Conservation (phyloP, 2,797 vertebrate genomes). For the Mallotus villosus region DNA sequence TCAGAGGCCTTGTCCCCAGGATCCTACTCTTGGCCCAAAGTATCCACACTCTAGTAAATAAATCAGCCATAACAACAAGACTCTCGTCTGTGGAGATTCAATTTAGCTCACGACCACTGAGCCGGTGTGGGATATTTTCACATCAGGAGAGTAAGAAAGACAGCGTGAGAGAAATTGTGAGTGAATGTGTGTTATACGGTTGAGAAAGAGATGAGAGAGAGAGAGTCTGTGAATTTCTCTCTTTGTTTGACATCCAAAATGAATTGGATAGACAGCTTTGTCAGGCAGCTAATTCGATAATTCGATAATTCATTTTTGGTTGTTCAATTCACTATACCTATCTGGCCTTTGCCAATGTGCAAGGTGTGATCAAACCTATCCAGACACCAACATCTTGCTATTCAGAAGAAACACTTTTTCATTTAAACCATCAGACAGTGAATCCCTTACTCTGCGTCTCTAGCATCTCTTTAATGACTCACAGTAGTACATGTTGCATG, state of each 20-base stretch:
- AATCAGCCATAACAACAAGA: conserved; percentile 59
- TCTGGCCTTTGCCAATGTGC: conserved; percentile 39
- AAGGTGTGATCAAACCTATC: conserved; percentile 50
- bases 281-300: too few species aligned
- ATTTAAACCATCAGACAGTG: background rate
- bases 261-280: conserved; percentile 53
- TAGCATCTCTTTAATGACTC: background rate
- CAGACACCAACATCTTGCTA: conserved; percentile 20
- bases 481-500: background rate
- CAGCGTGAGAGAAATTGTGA: conserved; percentile 13
- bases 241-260: conserved; percentile 46
- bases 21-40: conserved; percentile 54
- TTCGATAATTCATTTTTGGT: conserved; percentile 61
- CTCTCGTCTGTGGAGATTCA: conserved; percentile 63
- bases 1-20: conserved; percentile 69
- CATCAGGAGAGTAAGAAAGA: conserved; percentile 46
- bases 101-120: conserved; percentile 61
- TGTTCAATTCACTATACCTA: conserved; percentile 52
- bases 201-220: conserved; percentile 8
- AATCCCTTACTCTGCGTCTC: background rate
- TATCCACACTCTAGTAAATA: conserved; percentile 64
- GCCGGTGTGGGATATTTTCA: conserved; percentile 53
- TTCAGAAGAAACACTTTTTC: background rate
- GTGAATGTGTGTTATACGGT: conserved; percentile 30
- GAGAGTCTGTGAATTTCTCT: background rate